Percentiles rank a stretch among this genome's conserved stretches.
Evolutionary conservation across 2,113 vertebrate species (phyloP).

Genomic region (Gymnarchus niloticus): DNA sequence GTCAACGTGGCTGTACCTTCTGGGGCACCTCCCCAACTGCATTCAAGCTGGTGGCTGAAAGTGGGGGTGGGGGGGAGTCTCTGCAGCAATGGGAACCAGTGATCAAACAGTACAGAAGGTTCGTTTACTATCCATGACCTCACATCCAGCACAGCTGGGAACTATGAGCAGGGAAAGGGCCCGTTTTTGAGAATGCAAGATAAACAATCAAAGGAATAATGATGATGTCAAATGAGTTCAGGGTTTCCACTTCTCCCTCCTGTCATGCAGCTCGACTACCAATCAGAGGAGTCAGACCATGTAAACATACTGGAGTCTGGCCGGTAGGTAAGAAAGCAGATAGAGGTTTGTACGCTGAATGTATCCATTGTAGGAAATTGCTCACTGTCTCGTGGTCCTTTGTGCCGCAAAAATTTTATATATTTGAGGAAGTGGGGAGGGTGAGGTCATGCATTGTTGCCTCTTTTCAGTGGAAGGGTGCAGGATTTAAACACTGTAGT

Average conservation of each 20-base stretch:
- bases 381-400: not conserved
- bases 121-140: not conserved
- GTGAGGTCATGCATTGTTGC: not conserved
- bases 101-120: not conserved
- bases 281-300: not conserved
- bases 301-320: not conserved
- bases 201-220: conserved; percentile 11
- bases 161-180: not conserved
- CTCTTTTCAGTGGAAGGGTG: not conserved
- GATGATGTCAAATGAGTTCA: not conserved
- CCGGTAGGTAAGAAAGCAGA: not conserved
- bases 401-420: not conserved
- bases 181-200: not conserved
- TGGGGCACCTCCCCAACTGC: too few species aligned
- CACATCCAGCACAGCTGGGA: not conserved
- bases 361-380: not conserved
- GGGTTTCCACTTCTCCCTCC: not conserved
- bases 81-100: not conserved
- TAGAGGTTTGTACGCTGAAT: not conserved
- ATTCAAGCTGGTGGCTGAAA: not conserved
- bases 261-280: not conserved
- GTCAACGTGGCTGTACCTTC: too few species aligned
- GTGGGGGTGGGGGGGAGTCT: not conserved
- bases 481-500: not conserved
- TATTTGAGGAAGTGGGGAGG: not conserved